Percentiles rank a stretch among this genome's conserved stretches.
Evolutionary conservation across 2,888 invertebrate genomes (phyloP).

Genomic region (Plagodis dolabraria): DNA sequence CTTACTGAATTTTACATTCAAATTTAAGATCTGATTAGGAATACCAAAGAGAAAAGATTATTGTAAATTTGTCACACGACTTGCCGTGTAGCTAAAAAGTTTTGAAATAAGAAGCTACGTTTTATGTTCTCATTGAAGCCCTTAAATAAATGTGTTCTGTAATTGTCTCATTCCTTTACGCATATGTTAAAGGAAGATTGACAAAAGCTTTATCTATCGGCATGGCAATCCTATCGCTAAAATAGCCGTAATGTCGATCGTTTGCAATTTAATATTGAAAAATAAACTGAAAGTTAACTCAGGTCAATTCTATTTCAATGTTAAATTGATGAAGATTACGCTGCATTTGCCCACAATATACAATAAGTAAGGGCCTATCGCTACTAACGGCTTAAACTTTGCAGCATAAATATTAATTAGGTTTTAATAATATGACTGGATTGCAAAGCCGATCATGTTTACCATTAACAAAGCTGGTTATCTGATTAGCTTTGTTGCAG

Average conservation of each 20-base stretch:
- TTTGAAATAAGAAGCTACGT: not conserved
- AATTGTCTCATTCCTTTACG: conserved; percentile 5
- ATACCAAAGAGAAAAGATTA: conserved; percentile 42
- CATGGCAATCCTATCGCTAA: no score
- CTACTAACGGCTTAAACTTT: not conserved
- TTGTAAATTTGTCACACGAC: conserved; percentile 3
- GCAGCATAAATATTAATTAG: not conserved
- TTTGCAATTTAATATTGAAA: not conserved
- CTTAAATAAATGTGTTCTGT: not conserved
- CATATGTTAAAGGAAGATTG: conserved; percentile 3
- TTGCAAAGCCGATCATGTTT: not conserved
- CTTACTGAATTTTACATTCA: not conserved
- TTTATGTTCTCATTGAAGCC: not conserved
- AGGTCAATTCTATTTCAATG: not conserved
- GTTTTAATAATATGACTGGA: not conserved
- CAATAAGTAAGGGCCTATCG: not conserved
- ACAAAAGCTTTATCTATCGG: not conserved
- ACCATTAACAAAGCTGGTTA: not conserved
- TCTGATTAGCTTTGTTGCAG: not conserved
- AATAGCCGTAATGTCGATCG: no score
- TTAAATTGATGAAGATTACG: not conserved
- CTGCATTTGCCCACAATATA: not conserved
- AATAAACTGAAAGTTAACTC: not conserved
- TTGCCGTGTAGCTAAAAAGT: conserved; percentile 3
- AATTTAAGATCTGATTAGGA: conserved; percentile 19